A percentile compares a stretch with the other conserved stretches of the same genome.
phyloP scores from a whole-genome alignment of 2,797 vertebrate genomes.

The Columba guinea region DNA sequence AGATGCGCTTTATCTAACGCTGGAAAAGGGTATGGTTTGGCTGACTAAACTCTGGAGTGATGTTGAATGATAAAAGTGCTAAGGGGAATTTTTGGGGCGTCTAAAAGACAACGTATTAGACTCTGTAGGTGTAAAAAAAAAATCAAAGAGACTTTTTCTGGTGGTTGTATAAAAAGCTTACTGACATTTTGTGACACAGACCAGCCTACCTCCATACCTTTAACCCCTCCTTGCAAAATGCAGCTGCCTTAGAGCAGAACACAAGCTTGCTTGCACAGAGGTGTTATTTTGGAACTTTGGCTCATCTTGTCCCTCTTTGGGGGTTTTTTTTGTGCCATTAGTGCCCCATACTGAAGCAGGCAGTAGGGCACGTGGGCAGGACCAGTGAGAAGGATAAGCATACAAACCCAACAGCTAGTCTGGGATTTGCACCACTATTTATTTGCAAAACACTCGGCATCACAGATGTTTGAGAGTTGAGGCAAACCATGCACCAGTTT shows the following conservation, averaged over 20 bases:
- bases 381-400: neutral
- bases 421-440: neutral
- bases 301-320: neutral
- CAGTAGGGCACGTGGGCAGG: accelerated
- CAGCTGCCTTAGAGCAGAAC: neutral
- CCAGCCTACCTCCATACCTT: neutral
- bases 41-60: constrained; percentile 81
- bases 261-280: neutral
- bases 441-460: neutral
- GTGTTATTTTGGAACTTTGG: neutral
- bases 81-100: constrained; percentile 79
- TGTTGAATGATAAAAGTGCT: constrained; percentile 72
- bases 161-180: constrained; percentile 57
- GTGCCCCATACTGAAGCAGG: neutral
- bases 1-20: constrained; percentile 75
- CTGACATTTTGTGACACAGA: constrained; percentile 65
- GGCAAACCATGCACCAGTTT: neutral
- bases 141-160: constrained; percentile 43
- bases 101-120: constrained; percentile 47
- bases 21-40: constrained; percentile 79
- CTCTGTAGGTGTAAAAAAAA: constrained; percentile 73
- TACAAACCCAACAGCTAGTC: neutral
- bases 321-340: neutral
- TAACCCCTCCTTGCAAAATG: neutral
- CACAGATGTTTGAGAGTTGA: neutral